Base-by-base conservation (phyloP, 37 sponge, comb jelly and placozoan species). In the Chondrilla cf. caribensis region DNA sequence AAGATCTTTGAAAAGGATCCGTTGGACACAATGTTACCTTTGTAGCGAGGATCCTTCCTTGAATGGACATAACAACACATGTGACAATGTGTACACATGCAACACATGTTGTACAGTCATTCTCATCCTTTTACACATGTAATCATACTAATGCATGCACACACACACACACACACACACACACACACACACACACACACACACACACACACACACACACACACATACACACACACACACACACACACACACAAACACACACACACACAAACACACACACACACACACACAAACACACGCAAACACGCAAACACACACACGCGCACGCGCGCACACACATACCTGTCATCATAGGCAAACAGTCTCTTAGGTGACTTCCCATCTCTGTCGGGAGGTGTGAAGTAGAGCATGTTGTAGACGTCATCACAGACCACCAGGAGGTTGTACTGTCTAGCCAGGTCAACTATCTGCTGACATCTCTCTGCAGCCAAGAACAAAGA, bases 1-100 rank as follows among this genome's bases (percentile, higher is more conserved):
- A 95, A 95, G 37, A 95, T 82, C 84, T 95, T 95, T 25, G 93
- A 89, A 72, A 95, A 95, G n/a, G 86, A 58, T 22, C 88, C 87
- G 43, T 89, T 89, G 33, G 95, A 95, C 28, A 95, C 85, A 11
- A 89, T 88, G 67, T 91, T 91, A 2, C 93, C 95, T 40, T 71
- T 35, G 70, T 92, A 91, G 33, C 77, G 90, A 57, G 88, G 75
- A 44, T 91, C 95, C 57, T 22, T 51, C 54, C 90, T 89, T 2
- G 39, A 36, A 47, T 47, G 6, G 51, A 47, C 6, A 47, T 47
- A 47, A 47, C 51, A 47, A 47, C 51, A 47, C 51, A 47, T 47
- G 51, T 47, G 51, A 47, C 51, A 47, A 11, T 47, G 11, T 47
- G 51, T 47, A 47, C 51, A n/a, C 11, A 11, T 47, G 51, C 51